Conservation (phyloP, 1,140 invertebrate genomes). For the Leptopilina clavipes region DNA sequence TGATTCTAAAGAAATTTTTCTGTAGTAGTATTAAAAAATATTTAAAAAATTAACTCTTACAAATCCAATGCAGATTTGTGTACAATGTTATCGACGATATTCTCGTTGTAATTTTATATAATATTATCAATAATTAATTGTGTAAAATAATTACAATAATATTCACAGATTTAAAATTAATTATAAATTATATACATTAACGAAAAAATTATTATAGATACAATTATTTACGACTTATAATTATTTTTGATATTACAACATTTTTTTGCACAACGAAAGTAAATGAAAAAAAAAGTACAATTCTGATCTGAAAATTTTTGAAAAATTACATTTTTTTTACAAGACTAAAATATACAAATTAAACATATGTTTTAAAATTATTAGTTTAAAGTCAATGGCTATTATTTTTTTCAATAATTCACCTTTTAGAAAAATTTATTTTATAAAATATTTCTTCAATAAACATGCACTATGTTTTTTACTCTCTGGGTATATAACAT, state of each 20-base stretch:
- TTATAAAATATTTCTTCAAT: slow-evolving; percentile 7
- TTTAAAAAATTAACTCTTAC: no score
- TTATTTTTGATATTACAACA: no score
- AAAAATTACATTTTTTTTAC: background rate
- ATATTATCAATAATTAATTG: background rate
- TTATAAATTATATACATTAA: no score
- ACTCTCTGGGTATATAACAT: slow-evolving; percentile 36
- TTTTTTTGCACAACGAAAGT: background rate
- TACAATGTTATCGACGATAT: no score
- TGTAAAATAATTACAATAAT: no score
- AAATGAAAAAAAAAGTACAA: background rate
- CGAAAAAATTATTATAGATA: no score
- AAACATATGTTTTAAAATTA: background rate
- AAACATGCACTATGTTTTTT: slow-evolving; percentile 51
- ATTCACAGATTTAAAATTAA: no score
- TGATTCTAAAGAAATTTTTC: no score
- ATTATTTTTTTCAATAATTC: background rate
- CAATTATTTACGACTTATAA: no score
- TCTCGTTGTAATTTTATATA: background rate
- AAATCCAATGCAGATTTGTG: no score
- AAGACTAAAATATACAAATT: no score
- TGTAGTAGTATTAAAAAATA: no score
- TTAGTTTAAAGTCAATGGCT: slow-evolving; percentile 7
- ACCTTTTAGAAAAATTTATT: background rate
- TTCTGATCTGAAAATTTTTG: background rate